A percentile compares a stretch with the other conserved stretches of the same genome.
Conservation (phyloP, 2,888 invertebrate species). For the Hydrotaea diabolus region DNA sequence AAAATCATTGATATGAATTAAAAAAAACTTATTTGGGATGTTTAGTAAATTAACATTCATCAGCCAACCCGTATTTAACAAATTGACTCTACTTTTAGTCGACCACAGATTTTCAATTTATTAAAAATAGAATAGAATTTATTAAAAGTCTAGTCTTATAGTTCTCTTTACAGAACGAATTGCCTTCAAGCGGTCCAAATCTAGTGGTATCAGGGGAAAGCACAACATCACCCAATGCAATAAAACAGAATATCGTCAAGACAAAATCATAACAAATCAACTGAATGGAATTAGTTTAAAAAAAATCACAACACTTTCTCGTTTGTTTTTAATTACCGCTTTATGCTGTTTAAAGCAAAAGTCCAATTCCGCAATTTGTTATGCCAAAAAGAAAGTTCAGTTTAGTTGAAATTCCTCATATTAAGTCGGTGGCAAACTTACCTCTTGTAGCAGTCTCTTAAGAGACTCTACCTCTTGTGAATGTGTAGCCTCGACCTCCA, state of each 20-base stretch:
- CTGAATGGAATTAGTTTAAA: slow-evolving; percentile 36
- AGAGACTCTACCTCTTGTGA: slow-evolving; percentile 87
- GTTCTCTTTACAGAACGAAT: no score
- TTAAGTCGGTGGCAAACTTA: slow-evolving; percentile 77
- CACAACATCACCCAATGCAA: no score
- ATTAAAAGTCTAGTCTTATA: no score
- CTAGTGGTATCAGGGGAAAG: no score
- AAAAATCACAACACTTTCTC: slow-evolving; percentile 65
- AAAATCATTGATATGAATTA: no score
- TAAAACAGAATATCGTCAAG: slow-evolving; percentile 65
- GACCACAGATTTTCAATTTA: no score
- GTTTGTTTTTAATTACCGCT: slow-evolving; percentile 79
- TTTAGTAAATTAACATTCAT: no score
- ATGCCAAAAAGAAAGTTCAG: slow-evolving; percentile 48
- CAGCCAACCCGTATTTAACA: no score
- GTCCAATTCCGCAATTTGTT: slow-evolving; percentile 59
- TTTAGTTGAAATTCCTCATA: slow-evolving; percentile 17
- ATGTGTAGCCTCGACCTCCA: slow-evolving; percentile 81
- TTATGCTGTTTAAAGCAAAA: slow-evolving; percentile 78
- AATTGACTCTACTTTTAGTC: no score
- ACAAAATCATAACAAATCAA: slow-evolving; percentile 47
- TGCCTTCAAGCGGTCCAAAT: no score
- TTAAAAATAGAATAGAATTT: no score
- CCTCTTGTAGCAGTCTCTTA: slow-evolving; percentile 89
- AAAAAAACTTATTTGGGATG: no score